Evolutionary conservation across 2,888 invertebrate genomes (phyloP).

Genomic region (Lycaena phlaeas): DNA sequence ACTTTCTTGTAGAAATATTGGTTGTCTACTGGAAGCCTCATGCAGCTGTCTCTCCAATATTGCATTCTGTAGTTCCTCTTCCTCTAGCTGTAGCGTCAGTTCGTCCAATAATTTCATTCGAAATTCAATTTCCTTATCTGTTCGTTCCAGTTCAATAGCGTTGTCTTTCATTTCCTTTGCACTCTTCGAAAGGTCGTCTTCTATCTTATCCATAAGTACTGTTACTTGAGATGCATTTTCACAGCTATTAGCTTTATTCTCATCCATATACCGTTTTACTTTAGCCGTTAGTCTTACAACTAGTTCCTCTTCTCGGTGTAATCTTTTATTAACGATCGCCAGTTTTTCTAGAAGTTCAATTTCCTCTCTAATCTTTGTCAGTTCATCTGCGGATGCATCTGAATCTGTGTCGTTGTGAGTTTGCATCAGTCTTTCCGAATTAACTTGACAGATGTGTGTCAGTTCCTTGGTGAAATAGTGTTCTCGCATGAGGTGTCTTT

Average conservation of each 20-base stretch:
- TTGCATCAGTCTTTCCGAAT: constrained; percentile 57
- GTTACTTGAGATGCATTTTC: constrained; percentile 62
- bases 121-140: constrained; percentile 67
- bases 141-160: constrained; percentile 57
- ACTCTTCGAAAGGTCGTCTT: constrained; percentile 62
- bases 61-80: constrained; percentile 62
- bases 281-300: constrained; percentile 78
- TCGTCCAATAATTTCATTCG: constrained; percentile 69
- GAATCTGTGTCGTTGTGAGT: constrained; percentile 63
- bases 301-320: constrained; percentile 82
- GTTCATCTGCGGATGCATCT: constrained; percentile 62
- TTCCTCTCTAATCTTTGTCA: constrained; percentile 75
- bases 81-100: constrained; percentile 65
- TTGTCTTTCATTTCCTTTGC: constrained; percentile 69
- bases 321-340: constrained; percentile 79
- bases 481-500: constrained; percentile 66
- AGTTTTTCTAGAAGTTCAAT: constrained; percentile 82
- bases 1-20: constrained; percentile 56
- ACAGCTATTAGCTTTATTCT: constrained; percentile 62
- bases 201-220: constrained; percentile 64
- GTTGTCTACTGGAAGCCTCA: constrained; percentile 59
- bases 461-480: constrained; percentile 71
- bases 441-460: constrained; percentile 67
- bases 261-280: constrained; percentile 73
- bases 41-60: constrained; percentile 59